Base-by-base conservation (phyloP, 1,140 invertebrate species). In the Drosophila kanapiae region DNA sequence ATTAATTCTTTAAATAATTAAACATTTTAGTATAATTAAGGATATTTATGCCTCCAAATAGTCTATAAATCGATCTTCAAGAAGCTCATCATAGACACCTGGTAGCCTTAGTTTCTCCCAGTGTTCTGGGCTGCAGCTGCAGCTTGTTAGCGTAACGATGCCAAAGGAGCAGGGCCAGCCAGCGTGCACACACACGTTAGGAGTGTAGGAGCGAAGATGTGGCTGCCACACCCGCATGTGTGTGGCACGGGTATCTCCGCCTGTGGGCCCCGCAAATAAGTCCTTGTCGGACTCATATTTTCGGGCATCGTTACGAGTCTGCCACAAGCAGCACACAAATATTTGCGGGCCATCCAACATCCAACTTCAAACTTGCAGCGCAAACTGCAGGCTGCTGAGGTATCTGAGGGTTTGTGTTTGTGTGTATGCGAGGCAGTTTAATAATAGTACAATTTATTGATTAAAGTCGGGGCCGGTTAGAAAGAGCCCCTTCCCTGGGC, bases 371-470 rank as follows among this genome's bases (percentile, higher is more conserved):
- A 59, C 56, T 35, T 59, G 74, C 72, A 58, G 13, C 61, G 68
- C 38, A 49, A 56, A 57, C 71, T 75, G 74, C 70, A 75, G 61
- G 71, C 60, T 23, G 51, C 3, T 29, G 29, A 14, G 29, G 9
- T 27, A n/a, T 0, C 33, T 23, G 6, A 11, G 14, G 2, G 40
- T 11, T 16, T 47, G 27, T 40, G 31, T 47, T 14, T 29, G 18
- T 23, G n/a, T 61, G n/a, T 48, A 47, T 14, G 13, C 35, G 33
- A 62, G 51, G 48, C 45, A 71, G 75, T 72, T 87, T 77, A 88
- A 83, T 83, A 87, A 77, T 69, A 76, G 80, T 80, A 79, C 81
- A 80, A 86, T 77, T 88, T 88, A 86, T 88, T 86, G 84, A 86
- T 88, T 87, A 69, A 83, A 86, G 48, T 76, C 70, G 56, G 23